Evolutionary conservation across 2,797 vertebrate species (phyloP), one percentile per base, ranked within the genome.

Genomic region (Huso huso): DNA sequence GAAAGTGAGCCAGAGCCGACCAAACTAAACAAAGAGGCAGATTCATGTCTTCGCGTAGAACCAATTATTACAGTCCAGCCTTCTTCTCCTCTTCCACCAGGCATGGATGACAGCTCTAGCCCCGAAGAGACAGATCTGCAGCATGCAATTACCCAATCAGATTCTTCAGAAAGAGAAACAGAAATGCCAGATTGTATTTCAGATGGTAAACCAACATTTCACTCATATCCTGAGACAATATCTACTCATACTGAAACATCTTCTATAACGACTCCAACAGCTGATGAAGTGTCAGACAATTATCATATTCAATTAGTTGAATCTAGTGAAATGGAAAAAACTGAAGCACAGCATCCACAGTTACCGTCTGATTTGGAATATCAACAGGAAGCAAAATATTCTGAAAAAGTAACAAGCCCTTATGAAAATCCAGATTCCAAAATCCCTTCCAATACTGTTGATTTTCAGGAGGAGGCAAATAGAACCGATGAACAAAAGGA

Each of bases 51-150:
- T 76, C 85, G 89, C 83, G 74, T 88, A 83, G 92, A 96, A 82
- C 90, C 91, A 66, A 80, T 83, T 82, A 94, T 95, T 85, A 91
- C 87, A 86, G 92, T 95, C 72, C 93, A 98, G 79, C 94, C 94
- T 83, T 93, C 95, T 73, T 98, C 93, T 81, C 93, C 94, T 67
- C 91, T 95, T 83, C 91, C 90, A 76, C 91, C 91, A 85, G 91
- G 92, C 83, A 72, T 90, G 64, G 92, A 91, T 87, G 95, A 93
- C 63, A 82, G 65, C 69, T 89, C 84, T 55, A 96, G 93, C 82
- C 85, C 89, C 1, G 86, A 90, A 0, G 91, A 91, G 75, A 74
- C 75, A 61, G 83, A 80, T 7, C 88, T 88, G 80, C 87, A 90
- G 64, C 90, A 84, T 73, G 87, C 89, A 66, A 80, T 86, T 73